These are phyloP conservation scores for Grapholita molesta DNA, from an alignment of 1,140 invertebrate species.

Conservation along the genomic window DNA sequence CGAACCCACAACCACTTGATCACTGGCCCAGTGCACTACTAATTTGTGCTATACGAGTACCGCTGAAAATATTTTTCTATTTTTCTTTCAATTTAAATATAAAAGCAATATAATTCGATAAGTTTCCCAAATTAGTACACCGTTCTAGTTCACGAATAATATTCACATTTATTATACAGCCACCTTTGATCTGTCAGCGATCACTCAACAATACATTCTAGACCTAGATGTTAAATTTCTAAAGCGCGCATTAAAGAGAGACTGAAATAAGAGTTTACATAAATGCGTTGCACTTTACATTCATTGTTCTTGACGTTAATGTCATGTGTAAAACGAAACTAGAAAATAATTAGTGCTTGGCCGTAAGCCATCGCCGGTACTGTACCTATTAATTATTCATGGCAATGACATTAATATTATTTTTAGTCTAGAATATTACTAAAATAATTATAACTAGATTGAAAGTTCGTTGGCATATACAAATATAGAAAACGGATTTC, in stretches of 20 bases:
- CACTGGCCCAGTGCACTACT: too few relatives aligned
- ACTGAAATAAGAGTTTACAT: slow-evolving; percentile 1
- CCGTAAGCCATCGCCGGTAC: background rate
- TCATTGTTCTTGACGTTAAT: background rate
- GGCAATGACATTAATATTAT: background rate
- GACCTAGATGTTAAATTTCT: background rate
- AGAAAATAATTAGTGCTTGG: slow-evolving; percentile 15
- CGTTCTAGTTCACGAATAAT: background rate
- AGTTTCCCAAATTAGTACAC: background rate
- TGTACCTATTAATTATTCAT: background rate
- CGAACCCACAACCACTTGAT: too few relatives aligned
- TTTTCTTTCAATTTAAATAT: too few relatives aligned
- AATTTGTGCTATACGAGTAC: too few relatives aligned
- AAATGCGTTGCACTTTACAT: slow-evolving; percentile 2
- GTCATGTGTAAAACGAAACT: background rate
- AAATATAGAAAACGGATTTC: too few relatives aligned
- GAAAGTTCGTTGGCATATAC: background rate
- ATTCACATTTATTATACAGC: background rate
- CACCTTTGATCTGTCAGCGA: background rate
- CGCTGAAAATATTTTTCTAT: too few relatives aligned
- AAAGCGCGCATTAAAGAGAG: background rate
- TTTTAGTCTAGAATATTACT: background rate
- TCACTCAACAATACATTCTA: background rate
- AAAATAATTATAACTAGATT: background rate
- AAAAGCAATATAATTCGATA: too few relatives aligned